phyloP scores from a whole-genome alignment of 2,113 vertebrate genomes.

The Salminus brasiliensis region DNA sequence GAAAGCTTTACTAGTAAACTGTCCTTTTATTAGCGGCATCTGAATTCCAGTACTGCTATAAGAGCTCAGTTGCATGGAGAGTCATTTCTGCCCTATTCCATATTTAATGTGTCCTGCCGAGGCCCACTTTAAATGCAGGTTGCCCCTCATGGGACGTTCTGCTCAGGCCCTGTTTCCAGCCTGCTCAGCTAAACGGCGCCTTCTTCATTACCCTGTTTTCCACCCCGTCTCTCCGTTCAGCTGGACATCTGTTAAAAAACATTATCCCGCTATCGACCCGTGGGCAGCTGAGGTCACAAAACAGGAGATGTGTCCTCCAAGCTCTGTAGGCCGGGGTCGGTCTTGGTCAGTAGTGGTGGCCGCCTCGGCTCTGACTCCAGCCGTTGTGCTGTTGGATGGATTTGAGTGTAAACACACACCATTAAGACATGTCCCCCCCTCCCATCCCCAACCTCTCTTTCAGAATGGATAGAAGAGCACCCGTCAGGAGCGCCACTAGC shows the following conservation, averaged over 20 bases:
- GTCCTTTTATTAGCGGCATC: neutral
- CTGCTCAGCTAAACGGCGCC: conserved; percentile 61
- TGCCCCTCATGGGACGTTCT: neutral
- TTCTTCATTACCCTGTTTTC: conserved; percentile 62
- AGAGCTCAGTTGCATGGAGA: neutral
- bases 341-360: conserved; percentile 8
- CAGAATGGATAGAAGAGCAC: conserved; percentile 95
- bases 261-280: conserved; percentile 40
- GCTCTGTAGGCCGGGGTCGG: neutral
- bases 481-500: conserved; percentile 83
- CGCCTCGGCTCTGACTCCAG: conserved; percentile 13
- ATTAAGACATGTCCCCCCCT: conserved; percentile 59
- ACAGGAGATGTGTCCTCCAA: neutral
- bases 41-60: neutral
- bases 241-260: conserved; percentile 43
- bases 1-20: neutral
- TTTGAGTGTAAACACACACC: conserved; percentile 39
- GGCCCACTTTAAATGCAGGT: conserved; percentile 39
- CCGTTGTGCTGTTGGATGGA: conserved; percentile 9
- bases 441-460: conserved; percentile 73
- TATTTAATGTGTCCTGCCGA: conserved; percentile 33
- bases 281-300: conserved; percentile 21
- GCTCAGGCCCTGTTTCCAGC: conserved; percentile 51
- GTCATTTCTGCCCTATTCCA: neutral
- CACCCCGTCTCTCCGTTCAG: conserved; percentile 2